Evolutionary conservation across 2,888 invertebrate genomes (phyloP).

Genomic region (Heteromyza rotundicornis): DNA sequence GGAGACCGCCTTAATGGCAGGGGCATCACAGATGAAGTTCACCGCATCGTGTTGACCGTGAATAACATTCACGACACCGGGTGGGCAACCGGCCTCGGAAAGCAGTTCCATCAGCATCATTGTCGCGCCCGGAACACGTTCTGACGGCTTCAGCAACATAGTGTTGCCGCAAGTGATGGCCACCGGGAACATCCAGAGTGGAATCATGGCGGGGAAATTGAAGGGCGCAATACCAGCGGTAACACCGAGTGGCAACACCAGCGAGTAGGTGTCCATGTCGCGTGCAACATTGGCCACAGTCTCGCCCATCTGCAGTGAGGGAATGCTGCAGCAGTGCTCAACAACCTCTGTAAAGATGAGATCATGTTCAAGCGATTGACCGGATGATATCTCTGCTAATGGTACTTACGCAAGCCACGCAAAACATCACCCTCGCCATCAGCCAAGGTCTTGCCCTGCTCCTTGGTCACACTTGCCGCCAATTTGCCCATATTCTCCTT

Average conservation of each 20-base stretch:
- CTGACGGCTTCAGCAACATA: conserved; percentile 93
- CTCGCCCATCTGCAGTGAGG: conserved; percentile 92
- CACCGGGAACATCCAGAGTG: conserved; percentile 93
- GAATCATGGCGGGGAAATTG: conserved; percentile 99
- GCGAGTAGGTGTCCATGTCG: conserved; percentile 96
- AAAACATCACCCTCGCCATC: conserved; percentile 99
- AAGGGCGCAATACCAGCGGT: conserved; percentile 96
- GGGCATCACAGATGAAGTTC: conserved; percentile 96
- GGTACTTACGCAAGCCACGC: conserved; percentile 89
- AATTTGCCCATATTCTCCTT: conserved; percentile 87
- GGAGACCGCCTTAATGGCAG: conserved; percentile 94
- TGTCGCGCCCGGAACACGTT: conserved; percentile 96
- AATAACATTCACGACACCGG: conserved; percentile 94
- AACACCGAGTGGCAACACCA: conserved; percentile 86
- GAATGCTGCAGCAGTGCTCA: conserved; percentile 94
- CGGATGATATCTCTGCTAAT: background rate
- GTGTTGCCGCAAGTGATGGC: conserved; percentile 93
- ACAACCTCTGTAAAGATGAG: conserved; percentile 78
- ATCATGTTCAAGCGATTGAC: background rate
- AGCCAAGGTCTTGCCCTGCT: conserved; percentile 95
- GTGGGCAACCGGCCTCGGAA: conserved; percentile 93
- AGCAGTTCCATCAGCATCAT: conserved; percentile 93
- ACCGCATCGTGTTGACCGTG: conserved; percentile 95
- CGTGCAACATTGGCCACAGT: conserved; percentile 80
- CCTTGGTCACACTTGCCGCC: conserved; percentile 89